A percentile compares a stretch with the other conserved stretches of the same genome.
Conservation (phyloP, 2,888 invertebrate genomes). For the Ommatoiulus sabulosus region DNA sequence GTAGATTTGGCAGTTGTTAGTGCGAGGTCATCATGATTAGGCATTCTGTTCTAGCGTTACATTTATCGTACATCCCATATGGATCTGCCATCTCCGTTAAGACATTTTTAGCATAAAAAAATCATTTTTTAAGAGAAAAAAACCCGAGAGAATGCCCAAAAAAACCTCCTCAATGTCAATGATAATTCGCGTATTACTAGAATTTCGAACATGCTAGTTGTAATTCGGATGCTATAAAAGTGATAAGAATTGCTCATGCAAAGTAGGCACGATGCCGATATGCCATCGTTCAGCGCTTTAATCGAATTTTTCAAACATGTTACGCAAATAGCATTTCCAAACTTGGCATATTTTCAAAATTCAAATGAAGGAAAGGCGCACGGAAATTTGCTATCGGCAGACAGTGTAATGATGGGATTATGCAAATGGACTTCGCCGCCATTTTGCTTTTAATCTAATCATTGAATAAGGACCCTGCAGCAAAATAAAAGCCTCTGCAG, state of each 20-base stretch:
- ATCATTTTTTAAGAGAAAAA: neutral
- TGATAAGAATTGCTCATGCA: neutral
- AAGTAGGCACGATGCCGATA: neutral
- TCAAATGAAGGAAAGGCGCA: neutral
- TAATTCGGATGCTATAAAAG: neutral
- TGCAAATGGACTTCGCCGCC: neutral
- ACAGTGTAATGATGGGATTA: neutral
- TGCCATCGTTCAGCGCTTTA: neutral
- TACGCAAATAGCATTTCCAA: neutral
- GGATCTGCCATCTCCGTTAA: neutral
- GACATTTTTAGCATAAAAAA: neutral
- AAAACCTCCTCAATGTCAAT: neutral
- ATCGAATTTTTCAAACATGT: slow-evolving; percentile 14
- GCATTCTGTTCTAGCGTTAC: neutral
- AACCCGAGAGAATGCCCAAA: too few relatives aligned
- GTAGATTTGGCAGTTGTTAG: neutral
- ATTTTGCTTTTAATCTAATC: neutral
- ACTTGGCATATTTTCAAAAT: slow-evolving; percentile 25
- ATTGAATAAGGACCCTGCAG: too few relatives aligned
- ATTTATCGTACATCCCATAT: neutral
- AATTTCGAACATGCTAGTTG: neutral
- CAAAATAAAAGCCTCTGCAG: too few relatives aligned
- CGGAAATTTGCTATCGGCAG: neutral
- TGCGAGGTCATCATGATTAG: neutral
- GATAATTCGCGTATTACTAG: neutral